Evolutionary conservation across 2,113 vertebrate species (phyloP).

Genomic region (Tachysurus vachellii): DNA sequence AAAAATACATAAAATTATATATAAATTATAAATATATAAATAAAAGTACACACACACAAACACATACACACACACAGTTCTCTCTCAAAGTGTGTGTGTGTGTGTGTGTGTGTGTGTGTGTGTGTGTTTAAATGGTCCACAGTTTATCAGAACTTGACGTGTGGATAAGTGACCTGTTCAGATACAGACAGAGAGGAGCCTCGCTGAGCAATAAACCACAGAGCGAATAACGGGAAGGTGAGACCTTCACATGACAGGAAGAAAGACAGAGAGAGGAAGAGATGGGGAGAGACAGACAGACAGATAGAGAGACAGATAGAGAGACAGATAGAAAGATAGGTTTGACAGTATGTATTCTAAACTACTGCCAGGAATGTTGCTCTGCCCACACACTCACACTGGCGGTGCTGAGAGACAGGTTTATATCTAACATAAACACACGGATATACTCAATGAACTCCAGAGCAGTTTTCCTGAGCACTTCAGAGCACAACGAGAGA

Average conservation of each 20-base stretch:
- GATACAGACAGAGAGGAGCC: slow-evolving; percentile 20
- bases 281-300: not conserved
- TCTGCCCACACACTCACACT: not conserved
- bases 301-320: not conserved
- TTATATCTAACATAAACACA: slow-evolving; percentile 19
- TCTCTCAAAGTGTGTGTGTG: slow-evolving; percentile 20
- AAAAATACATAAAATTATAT: no score
- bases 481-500: not conserved
- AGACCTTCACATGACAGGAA: slow-evolving; percentile 18
- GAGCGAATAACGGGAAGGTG: slow-evolving; percentile 19
- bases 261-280: not conserved
- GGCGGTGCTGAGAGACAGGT: slow-evolving; percentile 13
- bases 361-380: not conserved
- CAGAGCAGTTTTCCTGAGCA: not conserved
- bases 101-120: slow-evolving; percentile 20
- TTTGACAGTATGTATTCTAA: not conserved
- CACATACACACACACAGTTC: not conserved
- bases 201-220: slow-evolving; percentile 3
- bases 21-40: no score
- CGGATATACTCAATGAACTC: slow-evolving; percentile 6
- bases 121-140: slow-evolving; percentile 3
- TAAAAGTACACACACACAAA: no score
- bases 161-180: slow-evolving; percentile 2
- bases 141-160: slow-evolving; percentile 8
- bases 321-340: not conserved